These are phyloP conservation scores for Byasa hedistus DNA, from an alignment of 2,888 invertebrate species.

Conservation along the genomic window DNA sequence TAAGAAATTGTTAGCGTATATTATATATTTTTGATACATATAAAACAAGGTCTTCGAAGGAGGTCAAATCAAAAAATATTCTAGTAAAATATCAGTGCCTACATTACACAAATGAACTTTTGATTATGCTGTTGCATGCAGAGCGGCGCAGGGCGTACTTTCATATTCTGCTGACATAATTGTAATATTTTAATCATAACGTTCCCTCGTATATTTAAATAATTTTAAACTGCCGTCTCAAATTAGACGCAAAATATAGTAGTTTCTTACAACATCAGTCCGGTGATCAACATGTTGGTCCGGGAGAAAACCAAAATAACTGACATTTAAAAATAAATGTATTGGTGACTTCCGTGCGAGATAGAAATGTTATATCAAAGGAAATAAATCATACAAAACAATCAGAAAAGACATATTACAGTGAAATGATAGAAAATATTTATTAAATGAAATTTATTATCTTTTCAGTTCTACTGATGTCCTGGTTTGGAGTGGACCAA, in stretches of 20 bases:
- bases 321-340: background rate
- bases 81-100: conserved; percentile 1
- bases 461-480: conserved; percentile 77
- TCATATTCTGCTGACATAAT: conserved; percentile 2
- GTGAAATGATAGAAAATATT: background rate
- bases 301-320: background rate
- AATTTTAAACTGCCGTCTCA: background rate
- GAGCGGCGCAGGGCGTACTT: conserved; percentile 5
- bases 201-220: background rate
- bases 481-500: conserved; percentile 77
- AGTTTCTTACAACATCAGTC: background rate
- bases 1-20: background rate
- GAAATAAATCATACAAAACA: background rate
- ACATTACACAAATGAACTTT: conserved; percentile 27
- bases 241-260: background rate
- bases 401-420: no score
- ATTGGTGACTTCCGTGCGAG: background rate
- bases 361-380: background rate
- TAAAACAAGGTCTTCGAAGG: background rate
- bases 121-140: conserved; percentile 24
- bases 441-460: conserved; percentile 23
- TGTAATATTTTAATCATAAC: background rate
- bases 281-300: background rate
- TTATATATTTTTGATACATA: background rate
- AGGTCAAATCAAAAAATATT: background rate